Percentiles rank a stretch among this genome's conserved stretches.
Evolutionary conservation across 2,888 invertebrate species (phyloP).

Genomic region (Taenaris catops): DNA sequence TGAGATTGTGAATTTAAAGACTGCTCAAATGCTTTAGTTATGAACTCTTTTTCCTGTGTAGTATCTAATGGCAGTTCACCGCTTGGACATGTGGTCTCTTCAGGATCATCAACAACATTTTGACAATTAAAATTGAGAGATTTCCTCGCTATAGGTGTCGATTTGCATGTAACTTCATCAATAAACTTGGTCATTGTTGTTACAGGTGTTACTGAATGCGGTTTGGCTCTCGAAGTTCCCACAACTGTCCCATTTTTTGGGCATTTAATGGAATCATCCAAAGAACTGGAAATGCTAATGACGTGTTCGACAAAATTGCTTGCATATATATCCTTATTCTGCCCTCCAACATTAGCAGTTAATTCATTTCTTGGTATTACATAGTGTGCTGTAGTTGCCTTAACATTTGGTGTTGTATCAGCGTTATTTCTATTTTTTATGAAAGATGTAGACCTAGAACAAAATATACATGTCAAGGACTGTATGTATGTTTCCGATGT

Average conservation of each 20-base stretch:
- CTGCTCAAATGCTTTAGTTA: conserved; percentile 56
- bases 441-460: no score
- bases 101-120: conserved; percentile 36
- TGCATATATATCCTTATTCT: no score
- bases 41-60: conserved; percentile 60
- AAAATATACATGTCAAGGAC: no score
- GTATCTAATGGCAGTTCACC: conserved; percentile 41
- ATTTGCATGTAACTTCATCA: conserved; percentile 54
- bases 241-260: conserved; percentile 37
- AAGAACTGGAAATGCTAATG: conserved; percentile 42
- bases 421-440: no score
- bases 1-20: conserved; percentile 34
- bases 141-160: conserved; percentile 62
- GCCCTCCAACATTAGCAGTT: no score
- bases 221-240: conserved; percentile 30
- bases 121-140: conserved; percentile 52
- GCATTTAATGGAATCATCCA: conserved; percentile 32
- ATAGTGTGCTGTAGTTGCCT: no score
- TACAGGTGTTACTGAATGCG: conserved; percentile 50
- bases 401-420: no score
- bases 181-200: conserved; percentile 56
- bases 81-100: conserved; percentile 50
- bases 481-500: no score
- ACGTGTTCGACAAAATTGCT: no score
- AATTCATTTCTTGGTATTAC: no score